phyloP scores from a whole-genome alignment of 2,113 vertebrate species.

The Crotophaga sulcirostris region DNA sequence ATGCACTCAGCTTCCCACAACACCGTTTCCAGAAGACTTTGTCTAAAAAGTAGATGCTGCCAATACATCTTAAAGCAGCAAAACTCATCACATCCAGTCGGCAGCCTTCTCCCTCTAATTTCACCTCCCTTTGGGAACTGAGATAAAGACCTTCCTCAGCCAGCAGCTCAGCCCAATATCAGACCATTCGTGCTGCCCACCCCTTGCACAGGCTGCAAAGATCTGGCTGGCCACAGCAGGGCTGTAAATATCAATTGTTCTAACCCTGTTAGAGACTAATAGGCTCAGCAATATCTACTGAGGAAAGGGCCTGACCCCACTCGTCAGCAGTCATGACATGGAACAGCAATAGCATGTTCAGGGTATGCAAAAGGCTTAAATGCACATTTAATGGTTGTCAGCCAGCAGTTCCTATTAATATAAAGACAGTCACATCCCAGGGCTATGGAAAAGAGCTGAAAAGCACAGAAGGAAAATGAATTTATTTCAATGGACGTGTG shows the following conservation, averaged over 20 bases:
- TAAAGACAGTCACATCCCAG: constrained; percentile 58
- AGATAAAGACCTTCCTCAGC: not conserved
- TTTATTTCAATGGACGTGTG: constrained; percentile 37
- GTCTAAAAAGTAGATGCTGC: not conserved
- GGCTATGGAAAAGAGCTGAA: constrained; percentile 53
- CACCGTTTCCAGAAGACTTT: not conserved
- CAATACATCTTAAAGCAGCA: not conserved
- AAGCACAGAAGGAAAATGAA: constrained; percentile 26
- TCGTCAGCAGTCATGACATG: constrained; percentile 66
- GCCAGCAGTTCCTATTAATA: constrained; percentile 62
- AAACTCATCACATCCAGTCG: not conserved
- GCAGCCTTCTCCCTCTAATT: not conserved
- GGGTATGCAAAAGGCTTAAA: constrained; percentile 69
- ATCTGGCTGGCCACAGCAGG: not conserved
- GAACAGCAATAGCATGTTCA: constrained; percentile 57
- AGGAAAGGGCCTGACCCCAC: constrained; percentile 56
- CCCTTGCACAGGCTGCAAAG: not conserved
- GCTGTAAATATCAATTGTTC: constrained; percentile 66
- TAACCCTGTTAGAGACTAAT: constrained; percentile 57
- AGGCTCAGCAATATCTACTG: constrained; percentile 52
- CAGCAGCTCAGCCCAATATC: not conserved
- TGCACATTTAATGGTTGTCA: constrained; percentile 70
- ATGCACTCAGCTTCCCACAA: not conserved
- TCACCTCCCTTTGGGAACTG: not conserved
- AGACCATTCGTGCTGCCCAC: not conserved